A percentile compares a stretch with the other conserved stretches of the same genome.
phyloP scores from a whole-genome alignment of 1,140 invertebrate genomes.

The Phymorhynchus buccinoides region DNA sequence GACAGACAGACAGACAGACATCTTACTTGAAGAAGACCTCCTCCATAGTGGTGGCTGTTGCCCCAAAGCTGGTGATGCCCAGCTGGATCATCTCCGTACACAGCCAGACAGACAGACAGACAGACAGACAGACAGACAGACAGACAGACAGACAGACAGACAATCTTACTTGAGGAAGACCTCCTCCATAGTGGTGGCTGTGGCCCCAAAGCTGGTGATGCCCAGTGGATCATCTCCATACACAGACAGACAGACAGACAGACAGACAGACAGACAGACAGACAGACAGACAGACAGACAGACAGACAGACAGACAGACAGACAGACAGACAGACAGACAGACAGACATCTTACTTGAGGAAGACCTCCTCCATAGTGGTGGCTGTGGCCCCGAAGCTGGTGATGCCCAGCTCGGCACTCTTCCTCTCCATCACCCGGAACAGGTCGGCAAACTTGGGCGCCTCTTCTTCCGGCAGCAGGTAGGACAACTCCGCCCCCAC shows the following conservation, averaged over 20 bases:
- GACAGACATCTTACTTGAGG: constrained; percentile 46
- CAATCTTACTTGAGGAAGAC: constrained; percentile 79
- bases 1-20: neutral
- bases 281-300: too few species aligned
- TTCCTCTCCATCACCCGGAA: constrained; percentile 80
- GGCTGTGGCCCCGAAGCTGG: constrained; percentile 84
- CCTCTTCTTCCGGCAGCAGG: constrained; percentile 69
- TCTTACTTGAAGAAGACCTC: constrained; percentile 81
- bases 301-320: neutral
- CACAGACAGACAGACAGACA: too few species aligned
- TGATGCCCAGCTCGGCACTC: constrained; percentile 79
- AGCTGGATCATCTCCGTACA: too few species aligned
- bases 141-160: neutral
- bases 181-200: constrained; percentile 88
- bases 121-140: neutral
- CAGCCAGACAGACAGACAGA: too few species aligned
- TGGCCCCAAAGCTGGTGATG: constrained; percentile 84
- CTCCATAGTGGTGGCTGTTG: constrained; percentile 87
- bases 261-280: too few species aligned
- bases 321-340: neutral
- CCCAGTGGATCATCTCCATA: too few species aligned
- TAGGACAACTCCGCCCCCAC: constrained; percentile 69
- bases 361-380: constrained; percentile 92
- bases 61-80: constrained; percentile 84
- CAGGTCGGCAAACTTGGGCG: constrained; percentile 72